phyloP scores from a whole-genome alignment of 1,140 invertebrate genomes.

The Scaptomyza montana region DNA sequence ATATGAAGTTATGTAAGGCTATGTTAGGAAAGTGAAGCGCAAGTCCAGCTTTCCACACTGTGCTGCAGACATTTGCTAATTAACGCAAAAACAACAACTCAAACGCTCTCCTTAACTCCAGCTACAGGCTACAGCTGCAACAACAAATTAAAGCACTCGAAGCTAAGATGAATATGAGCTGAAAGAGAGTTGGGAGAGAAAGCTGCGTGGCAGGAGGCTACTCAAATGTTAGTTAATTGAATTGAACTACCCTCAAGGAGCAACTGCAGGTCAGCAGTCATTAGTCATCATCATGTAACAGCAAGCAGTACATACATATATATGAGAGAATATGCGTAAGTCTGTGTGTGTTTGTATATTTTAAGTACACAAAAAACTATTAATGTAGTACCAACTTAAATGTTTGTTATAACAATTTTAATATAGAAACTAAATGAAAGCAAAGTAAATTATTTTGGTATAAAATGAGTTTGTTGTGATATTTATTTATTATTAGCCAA shows the following conservation, averaged over 20 bases:
- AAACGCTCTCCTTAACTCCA: conserved; percentile 13
- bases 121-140: conserved; percentile 15
- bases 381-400: neutral
- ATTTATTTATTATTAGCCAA: too few relatives aligned
- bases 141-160: conserved; percentile 28
- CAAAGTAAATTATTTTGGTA: too few relatives aligned
- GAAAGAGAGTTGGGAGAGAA: neutral
- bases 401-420: too few relatives aligned
- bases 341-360: conserved; percentile 1
- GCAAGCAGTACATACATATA: neutral
- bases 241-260: conserved; percentile 55
- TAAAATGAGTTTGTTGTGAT: too few relatives aligned
- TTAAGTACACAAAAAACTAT: neutral
- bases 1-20: conserved; percentile 28
- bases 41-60: conserved; percentile 11
- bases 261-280: conserved; percentile 43
- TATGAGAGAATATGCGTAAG: neutral
- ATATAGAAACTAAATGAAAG: too few relatives aligned
- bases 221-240: conserved; percentile 57
- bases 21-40: conserved; percentile 22
- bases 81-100: conserved; percentile 43
- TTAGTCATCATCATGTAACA: conserved; percentile 47
- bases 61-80: conserved; percentile 52
- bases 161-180: conserved; percentile 33
- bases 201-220: neutral